phyloP scores from a whole-genome alignment of 1,140 invertebrate genomes.

The Polyergus mexicanus region DNA sequence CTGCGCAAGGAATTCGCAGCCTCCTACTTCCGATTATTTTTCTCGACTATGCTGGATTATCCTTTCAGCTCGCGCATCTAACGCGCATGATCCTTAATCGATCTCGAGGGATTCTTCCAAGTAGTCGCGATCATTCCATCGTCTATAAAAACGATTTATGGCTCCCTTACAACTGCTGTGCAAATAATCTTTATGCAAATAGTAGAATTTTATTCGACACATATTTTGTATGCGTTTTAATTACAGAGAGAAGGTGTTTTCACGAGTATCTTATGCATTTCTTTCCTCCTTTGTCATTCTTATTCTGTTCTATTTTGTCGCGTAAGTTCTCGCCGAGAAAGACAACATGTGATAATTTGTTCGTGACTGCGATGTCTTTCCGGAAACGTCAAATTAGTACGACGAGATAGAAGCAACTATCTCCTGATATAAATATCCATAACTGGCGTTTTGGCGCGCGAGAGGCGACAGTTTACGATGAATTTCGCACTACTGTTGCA shows the following conservation, averaged over 20 bases:
- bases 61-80: conserved; percentile 55
- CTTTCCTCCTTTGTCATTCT: not conserved
- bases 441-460: conserved; percentile 45
- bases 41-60: conserved; percentile 13
- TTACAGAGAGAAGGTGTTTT: not conserved
- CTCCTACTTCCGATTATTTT: conserved; percentile 1
- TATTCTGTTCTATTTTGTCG: conserved; percentile 44
- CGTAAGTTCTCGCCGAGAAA: conserved; percentile 50
- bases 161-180: conserved; percentile 16
- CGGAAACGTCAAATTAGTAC: conserved; percentile 78
- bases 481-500: conserved; percentile 6
- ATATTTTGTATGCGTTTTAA: not conserved
- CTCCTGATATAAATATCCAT: conserved; percentile 76
- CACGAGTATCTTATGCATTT: not conserved
- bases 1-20: conserved; percentile 4
- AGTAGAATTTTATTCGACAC: not conserved
- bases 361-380: conserved; percentile 72
- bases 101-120: conserved; percentile 29
- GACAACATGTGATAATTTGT: conserved; percentile 65
- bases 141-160: conserved; percentile 34
- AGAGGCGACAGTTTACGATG: conserved; percentile 46
- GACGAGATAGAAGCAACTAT: conserved; percentile 75
- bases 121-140: conserved; percentile 41
- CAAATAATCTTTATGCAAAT: not conserved
- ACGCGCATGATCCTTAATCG: conserved; percentile 60